Conservation (phyloP, 92 coral and sea anemone genomes). For the Hydrozoanthus gracilis region DNA sequence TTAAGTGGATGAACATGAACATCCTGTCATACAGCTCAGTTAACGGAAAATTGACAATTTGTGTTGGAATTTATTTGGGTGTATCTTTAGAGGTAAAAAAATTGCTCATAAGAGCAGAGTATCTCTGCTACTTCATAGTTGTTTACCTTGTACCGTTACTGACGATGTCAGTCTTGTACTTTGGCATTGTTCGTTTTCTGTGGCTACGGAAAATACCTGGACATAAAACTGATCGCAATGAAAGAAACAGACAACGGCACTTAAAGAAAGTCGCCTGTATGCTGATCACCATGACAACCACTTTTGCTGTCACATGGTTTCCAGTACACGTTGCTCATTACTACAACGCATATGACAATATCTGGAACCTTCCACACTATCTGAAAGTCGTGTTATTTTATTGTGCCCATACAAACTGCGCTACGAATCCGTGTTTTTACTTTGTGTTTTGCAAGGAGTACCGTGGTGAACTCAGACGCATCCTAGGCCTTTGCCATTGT, state of each 20-base stretch:
- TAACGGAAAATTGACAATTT: not conserved
- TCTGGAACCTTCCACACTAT: not conserved
- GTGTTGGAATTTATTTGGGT: not conserved
- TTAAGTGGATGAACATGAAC: too few relatives aligned
- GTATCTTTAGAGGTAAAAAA: not conserved
- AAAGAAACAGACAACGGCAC: not conserved
- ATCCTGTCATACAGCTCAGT: too few relatives aligned
- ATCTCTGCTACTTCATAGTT: not conserved
- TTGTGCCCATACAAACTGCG: conserved; percentile 9
- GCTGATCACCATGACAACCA: conserved; percentile 22
- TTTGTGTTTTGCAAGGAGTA: not conserved
- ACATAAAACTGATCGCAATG: not conserved
- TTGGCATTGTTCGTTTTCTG: not conserved
- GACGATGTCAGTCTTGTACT: not conserved
- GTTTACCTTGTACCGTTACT: not conserved
- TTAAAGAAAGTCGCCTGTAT: not conserved
- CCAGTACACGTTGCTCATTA: not conserved
- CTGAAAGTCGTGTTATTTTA: not conserved
- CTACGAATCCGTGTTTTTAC: conserved; percentile 6
- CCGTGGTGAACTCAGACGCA: not conserved
- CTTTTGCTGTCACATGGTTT: conserved; percentile 12
- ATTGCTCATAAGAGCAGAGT: not conserved
- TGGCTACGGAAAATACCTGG: conserved; percentile 20
- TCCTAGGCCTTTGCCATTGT: not conserved
- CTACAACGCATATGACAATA: not conserved